Percentiles rank a stretch among this genome's conserved stretches.
phyloP scores from a whole-genome alignment of 2,113 vertebrate species.

The Cinclus mexicanus region DNA sequence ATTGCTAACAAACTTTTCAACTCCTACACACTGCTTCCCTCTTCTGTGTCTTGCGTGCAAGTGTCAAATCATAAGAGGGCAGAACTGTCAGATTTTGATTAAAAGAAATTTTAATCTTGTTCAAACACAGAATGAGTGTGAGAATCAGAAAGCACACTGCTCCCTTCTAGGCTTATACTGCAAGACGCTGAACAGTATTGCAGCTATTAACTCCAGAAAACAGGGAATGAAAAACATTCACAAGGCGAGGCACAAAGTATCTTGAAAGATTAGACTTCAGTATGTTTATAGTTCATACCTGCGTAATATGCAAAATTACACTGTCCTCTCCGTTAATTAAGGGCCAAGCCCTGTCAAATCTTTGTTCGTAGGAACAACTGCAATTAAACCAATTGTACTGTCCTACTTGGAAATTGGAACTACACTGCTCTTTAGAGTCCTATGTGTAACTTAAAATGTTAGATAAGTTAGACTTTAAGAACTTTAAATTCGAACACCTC shows the following conservation, averaged over 20 bases:
- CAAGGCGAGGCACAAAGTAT: neutral
- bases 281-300: neutral
- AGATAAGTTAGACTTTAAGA: neutral
- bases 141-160: neutral
- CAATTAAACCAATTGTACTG: neutral
- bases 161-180: neutral
- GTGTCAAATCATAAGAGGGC: slow-evolving; percentile 25
- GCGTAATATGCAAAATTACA: neutral
- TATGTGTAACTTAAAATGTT: neutral
- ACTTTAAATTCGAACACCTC: neutral
- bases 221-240: neutral
- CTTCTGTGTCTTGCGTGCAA: slow-evolving; percentile 44
- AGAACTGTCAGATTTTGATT: slow-evolving; percentile 12
- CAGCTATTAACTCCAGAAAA: neutral
- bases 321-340: neutral
- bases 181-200: neutral
- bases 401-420: neutral
- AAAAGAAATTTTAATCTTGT: neutral
- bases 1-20: slow-evolving; percentile 39
- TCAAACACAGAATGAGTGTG: neutral
- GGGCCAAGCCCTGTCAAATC: neutral
- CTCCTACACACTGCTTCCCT: slow-evolving; percentile 22
- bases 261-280: neutral
- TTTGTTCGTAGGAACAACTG: neutral
- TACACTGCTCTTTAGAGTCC: neutral